A percentile compares a stretch with the other conserved stretches of the same genome.
These are phyloP conservation scores for Drosophila paranaensis DNA, from an alignment of 2,888 invertebrate genomes.

Conservation along the genomic window DNA sequence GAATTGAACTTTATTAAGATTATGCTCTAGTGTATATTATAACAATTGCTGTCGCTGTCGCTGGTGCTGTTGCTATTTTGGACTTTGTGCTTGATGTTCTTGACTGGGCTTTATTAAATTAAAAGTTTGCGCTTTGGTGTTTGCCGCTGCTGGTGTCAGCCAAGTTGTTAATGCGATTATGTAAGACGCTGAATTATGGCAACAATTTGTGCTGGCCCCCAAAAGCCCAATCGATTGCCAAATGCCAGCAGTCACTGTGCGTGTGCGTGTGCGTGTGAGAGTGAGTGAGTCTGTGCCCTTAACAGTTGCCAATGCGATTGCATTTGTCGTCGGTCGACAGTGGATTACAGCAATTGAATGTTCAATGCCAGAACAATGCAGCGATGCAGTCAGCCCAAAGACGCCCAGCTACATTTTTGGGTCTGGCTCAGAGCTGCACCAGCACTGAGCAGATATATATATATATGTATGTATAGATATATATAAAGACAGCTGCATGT, in stretches of 20 bases:
- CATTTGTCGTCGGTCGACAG: conserved; percentile 42
- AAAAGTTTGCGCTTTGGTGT: conserved; percentile 50
- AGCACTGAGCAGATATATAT: background rate
- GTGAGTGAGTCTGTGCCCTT: conserved; percentile 5
- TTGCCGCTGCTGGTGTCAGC: conserved; percentile 31
- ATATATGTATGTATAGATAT: background rate
- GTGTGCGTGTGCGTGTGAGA: no score
- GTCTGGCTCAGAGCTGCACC: background rate
- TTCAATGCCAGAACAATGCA: conserved; percentile 49
- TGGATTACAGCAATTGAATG: conserved; percentile 49
- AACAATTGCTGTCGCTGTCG: conserved; percentile 24
- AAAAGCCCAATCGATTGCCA: conserved; percentile 45
- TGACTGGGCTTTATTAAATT: conserved; percentile 62
- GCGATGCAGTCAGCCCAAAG: conserved; percentile 33
- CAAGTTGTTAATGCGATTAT: conserved; percentile 65
- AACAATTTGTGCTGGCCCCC: conserved; percentile 35
- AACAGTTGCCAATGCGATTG: conserved; percentile 34
- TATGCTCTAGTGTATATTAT: conserved; percentile 29
- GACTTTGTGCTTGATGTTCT: conserved; percentile 25
- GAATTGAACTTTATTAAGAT: conserved; percentile 60
- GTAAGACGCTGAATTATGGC: conserved; percentile 44
- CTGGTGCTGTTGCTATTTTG: conserved; percentile 12
- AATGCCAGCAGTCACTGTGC: conserved; percentile 1
- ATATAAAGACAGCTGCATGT: conserved; percentile 62
- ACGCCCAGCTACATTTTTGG: conserved; percentile 18